Evolutionary conservation across 2,113 vertebrate species (phyloP).

Genomic region (Hyaena hyaena): DNA sequence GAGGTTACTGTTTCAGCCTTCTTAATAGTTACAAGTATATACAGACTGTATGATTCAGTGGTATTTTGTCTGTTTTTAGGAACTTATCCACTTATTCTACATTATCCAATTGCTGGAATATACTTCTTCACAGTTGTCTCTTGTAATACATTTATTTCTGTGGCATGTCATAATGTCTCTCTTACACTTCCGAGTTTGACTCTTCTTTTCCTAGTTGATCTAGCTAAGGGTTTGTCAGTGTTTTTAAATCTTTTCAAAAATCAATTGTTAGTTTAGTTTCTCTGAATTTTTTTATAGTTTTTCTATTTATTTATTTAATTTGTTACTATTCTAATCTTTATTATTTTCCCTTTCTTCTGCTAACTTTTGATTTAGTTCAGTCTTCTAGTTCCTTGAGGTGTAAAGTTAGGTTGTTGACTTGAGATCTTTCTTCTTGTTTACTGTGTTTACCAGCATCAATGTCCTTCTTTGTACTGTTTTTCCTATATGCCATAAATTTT

Average conservation of each 20-base stretch:
- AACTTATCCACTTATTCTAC: background rate
- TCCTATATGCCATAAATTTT: background rate
- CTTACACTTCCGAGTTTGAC: background rate
- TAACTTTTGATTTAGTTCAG: background rate
- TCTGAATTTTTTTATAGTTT: background rate
- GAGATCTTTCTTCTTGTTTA: background rate
- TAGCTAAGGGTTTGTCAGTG: background rate
- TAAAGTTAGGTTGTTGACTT: background rate
- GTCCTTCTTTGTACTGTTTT: background rate
- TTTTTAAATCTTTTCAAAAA: background rate
- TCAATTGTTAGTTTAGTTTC: background rate
- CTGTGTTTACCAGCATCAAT: background rate
- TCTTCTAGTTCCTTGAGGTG: background rate
- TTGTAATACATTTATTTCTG: background rate
- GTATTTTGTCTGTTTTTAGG: background rate
- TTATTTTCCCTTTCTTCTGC: background rate
- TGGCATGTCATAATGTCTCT: background rate
- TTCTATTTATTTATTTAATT: background rate
- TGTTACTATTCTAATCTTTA: background rate
- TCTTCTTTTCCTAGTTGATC: background rate
- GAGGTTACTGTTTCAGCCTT: background rate
- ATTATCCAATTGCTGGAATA: background rate
- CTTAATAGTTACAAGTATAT: background rate
- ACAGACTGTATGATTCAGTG: background rate
- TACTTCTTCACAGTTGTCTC: background rate